phyloP scores from a whole-genome alignment of 2,888 invertebrate species.

The Pammene aurita region DNA sequence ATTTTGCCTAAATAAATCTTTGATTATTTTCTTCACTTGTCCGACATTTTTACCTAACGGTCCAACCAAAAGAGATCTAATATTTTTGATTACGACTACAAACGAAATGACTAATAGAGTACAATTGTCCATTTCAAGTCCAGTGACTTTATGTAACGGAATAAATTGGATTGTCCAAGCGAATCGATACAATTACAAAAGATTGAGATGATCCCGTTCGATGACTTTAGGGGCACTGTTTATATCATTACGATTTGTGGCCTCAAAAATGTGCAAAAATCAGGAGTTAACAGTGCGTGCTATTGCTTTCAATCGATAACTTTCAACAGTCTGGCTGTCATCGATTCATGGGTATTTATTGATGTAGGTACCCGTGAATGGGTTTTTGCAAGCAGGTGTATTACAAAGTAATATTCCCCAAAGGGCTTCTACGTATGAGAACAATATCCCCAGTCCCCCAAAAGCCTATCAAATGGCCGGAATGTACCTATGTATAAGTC shows the following conservation, averaged over 20 bases:
- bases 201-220: constrained; percentile 34
- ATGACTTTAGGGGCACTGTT: constrained; percentile 19
- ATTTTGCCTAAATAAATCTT: no score
- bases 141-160: constrained; percentile 38
- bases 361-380: neutral
- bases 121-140: constrained; percentile 37
- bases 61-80: constrained; percentile 11
- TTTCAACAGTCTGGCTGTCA: neutral
- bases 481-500: no score
- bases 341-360: neutral
- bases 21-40: neutral
- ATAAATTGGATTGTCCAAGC: constrained; percentile 36
- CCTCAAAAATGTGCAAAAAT: neutral
- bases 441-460: no score
- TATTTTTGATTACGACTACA: constrained; percentile 29
- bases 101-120: constrained; percentile 31
- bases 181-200: constrained; percentile 29
- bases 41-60: neutral
- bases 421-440: no score
- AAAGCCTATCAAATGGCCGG: no score
- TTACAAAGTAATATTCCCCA: no score
- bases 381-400: no score
- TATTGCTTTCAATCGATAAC: neutral
- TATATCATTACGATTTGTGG: constrained; percentile 27
- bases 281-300: constrained; percentile 8